A percentile compares a stretch with the other conserved stretches of the same genome.
phyloP scores from a whole-genome alignment of 2,797 vertebrate species.

The Paguma larvata region DNA sequence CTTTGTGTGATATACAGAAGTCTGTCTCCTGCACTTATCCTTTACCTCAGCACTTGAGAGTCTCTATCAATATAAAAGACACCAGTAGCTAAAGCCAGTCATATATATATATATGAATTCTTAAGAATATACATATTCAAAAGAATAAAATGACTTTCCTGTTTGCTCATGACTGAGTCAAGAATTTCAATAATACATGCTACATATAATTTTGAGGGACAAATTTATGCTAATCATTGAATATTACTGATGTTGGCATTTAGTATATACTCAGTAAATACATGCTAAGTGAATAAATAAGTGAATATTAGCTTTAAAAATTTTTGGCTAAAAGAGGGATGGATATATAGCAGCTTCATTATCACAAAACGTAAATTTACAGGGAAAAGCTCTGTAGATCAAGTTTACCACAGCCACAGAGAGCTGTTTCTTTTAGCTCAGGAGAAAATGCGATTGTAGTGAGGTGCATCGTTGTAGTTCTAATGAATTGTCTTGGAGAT shows the following conservation, averaged over 20 bases:
- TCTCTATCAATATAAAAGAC: background rate
- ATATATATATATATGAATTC: background rate
- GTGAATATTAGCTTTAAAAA: background rate
- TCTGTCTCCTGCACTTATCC: background rate
- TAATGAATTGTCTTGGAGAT: background rate
- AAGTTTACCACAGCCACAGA: background rate
- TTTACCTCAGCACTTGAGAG: background rate
- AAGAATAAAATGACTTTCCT: background rate
- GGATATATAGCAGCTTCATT: background rate
- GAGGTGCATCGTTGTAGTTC: background rate
- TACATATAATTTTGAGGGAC: background rate
- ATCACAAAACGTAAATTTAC: background rate
- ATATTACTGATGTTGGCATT: background rate
- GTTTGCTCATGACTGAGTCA: background rate
- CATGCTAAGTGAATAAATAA: background rate
- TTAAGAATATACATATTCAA: background rate
- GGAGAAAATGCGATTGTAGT: background rate
- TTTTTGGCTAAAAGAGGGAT: background rate
- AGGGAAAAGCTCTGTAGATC: background rate
- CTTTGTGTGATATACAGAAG: background rate
- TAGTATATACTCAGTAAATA: background rate
- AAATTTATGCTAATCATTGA: background rate
- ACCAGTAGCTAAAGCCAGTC: background rate
- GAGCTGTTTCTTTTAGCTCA: background rate
- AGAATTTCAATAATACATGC: background rate